These are phyloP conservation scores for Elephas maximus DNA, from an alignment of 2,113 vertebrate species.

Conservation along the genomic window DNA sequence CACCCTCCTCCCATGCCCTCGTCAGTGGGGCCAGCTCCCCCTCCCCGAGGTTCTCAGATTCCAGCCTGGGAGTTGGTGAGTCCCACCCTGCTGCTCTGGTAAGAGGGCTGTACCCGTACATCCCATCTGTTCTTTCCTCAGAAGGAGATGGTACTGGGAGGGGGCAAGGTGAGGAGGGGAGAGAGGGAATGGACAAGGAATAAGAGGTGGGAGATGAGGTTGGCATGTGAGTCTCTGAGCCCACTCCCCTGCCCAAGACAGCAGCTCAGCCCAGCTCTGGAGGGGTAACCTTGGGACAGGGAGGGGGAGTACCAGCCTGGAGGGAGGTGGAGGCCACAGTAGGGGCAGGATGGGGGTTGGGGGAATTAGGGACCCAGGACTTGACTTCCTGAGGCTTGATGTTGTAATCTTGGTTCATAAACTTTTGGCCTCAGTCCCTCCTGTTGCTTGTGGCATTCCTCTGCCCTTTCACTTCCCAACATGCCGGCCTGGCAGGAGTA, in stretches of 20 bases:
- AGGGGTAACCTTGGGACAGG: not conserved
- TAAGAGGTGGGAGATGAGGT: not conserved
- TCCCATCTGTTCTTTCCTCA: not conserved
- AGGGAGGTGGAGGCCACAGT: not conserved
- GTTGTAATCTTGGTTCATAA: constrained; percentile 71
- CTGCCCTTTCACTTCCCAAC: constrained; percentile 42
- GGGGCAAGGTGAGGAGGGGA: not conserved
- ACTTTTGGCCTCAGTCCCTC: constrained; percentile 66
- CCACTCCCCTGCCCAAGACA: not conserved
- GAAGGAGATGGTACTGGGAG: not conserved
- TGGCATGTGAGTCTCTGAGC: not conserved
- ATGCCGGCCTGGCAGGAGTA: not conserved
- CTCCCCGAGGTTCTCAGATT: constrained; percentile 17
- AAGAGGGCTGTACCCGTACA: not conserved
- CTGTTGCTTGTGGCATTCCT: constrained; percentile 63
- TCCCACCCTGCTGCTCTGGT: not conserved
- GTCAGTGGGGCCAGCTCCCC: constrained; percentile 54
- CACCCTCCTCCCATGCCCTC: constrained; percentile 69
- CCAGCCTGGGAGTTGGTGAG: constrained; percentile 21
- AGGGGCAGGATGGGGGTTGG: not conserved
- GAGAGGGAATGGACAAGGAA: not conserved
- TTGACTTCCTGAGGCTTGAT: constrained; percentile 51
- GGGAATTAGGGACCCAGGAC: not conserved
- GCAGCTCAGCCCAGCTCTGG: not conserved
- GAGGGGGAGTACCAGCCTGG: no score